A percentile compares a stretch with the other conserved stretches of the same genome.
These are phyloP conservation scores for Araneus ventricosus DNA, from an alignment of 1,140 invertebrate genomes.

Conservation along the genomic window DNA sequence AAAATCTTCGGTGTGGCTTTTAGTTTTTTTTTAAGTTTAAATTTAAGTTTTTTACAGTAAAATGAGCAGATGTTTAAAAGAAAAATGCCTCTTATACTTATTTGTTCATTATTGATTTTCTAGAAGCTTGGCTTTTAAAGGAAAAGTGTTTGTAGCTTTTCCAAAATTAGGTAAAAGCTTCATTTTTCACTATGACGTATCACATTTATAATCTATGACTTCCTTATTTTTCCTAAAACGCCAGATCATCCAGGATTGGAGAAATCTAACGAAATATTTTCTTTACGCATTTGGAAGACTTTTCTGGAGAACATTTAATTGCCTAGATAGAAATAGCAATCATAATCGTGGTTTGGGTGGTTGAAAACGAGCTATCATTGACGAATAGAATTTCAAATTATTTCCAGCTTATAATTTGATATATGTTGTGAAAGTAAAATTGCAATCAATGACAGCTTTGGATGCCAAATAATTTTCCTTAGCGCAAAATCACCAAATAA, in stretches of 20 bases:
- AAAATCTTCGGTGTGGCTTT: not conserved
- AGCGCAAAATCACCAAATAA: too few species aligned
- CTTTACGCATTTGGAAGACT: not conserved
- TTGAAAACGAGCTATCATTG: too few species aligned
- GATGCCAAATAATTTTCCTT: too few species aligned
- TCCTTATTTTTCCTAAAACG: not conserved
- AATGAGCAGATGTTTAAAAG: not conserved
- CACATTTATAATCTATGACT: not conserved
- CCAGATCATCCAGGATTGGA: not conserved
- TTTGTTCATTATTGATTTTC: not conserved
- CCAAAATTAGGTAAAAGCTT: constrained; percentile 6
- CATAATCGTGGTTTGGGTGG: too few species aligned
- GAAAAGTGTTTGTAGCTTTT: not conserved
- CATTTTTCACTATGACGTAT: not conserved
- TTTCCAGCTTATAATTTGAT: too few species aligned
- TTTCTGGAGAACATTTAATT: not conserved
- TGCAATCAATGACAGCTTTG: too few species aligned
- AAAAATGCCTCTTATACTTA: not conserved
- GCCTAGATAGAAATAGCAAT: not conserved
- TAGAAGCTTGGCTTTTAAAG: constrained; percentile 1
- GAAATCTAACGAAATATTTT: not conserved
- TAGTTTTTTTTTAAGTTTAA: not conserved
- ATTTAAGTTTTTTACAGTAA: not conserved
- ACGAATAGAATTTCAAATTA: too few species aligned
- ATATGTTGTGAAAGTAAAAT: too few species aligned